Evolutionary conservation across 2,113 vertebrate genomes (phyloP), one percentile per base, ranked within the genome.

Genomic region (Larimichthys polyactis): DNA sequence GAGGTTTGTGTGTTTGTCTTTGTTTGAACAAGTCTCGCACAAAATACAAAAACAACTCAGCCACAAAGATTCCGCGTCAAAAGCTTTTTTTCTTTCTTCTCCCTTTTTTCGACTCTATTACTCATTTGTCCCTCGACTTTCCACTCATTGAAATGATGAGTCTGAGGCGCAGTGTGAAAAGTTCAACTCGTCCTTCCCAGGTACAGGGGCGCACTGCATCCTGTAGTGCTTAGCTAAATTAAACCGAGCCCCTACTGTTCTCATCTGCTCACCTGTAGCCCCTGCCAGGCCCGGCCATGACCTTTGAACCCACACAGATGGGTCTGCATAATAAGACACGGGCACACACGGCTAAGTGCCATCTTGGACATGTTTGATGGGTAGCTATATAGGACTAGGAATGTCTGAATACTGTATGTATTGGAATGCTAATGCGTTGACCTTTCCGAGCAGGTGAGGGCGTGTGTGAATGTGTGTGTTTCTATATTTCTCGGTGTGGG

Each of bases 251-350:
- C 92, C 93, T 73, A 92, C 92, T 93, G 93, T 92, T 94, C 88
- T 93, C 93, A 90, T 94, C 92, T 92, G 93, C 89, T 93, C 92
- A 94, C 93, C 93, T 92, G 92, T 90, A 90, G 92, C 87, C 90
- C 90, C 91, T 92, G 93, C 92, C 95, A 89, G 93, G 94, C 95
- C 94, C 90, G 0, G n/a, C 36, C 72, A 84, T 89, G 95, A 96
- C 95, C 95, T 89, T 44, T 93, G 95, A 92, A 85, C 96, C 89
- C 76, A 89, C 81, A 86, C 96, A 97, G 96, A 96, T 96, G 96
- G 96, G 93, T 85, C 83, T 76, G 93, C 86, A 94, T 94, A 94
- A 94, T 94, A 92, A 94, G 91, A 92, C 93, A 92, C 72, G 71
- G 87, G 86, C 89, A 71, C 91, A 90, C 88, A 80, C 86, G 87